Evolutionary conservation across 1,140 invertebrate genomes (phyloP).

Genomic region (Muscidifurax raptorellus): DNA sequence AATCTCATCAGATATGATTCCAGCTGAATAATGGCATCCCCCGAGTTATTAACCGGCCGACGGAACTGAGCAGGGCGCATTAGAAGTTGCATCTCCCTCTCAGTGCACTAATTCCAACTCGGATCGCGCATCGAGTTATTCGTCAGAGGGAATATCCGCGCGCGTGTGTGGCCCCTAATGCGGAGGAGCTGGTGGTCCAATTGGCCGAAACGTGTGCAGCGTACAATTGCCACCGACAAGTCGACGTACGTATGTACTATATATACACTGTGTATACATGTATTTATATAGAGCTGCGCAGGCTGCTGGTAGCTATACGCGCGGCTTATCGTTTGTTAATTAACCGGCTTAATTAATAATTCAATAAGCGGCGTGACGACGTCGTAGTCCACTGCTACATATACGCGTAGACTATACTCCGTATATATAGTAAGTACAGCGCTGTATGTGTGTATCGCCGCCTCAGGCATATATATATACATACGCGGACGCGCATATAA

Average conservation of each 20-base stretch:
- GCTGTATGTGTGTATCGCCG: neutral
- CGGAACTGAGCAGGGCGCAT: constrained; percentile 10
- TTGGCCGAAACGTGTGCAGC: neutral
- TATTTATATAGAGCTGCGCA: constrained; percentile 8
- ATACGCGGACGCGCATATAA: neutral
- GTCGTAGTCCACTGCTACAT: constrained; percentile 22
- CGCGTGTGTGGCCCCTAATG: neutral
- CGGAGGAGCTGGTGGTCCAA: neutral
- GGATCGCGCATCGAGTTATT: neutral
- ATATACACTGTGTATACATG: neutral
- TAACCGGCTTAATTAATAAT: constrained; percentile 69
- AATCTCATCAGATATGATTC: constrained; percentile 26
- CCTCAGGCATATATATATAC: neutral
- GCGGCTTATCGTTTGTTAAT: constrained; percentile 66
- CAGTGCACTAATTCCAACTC: neutral
- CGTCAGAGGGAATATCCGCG: neutral
- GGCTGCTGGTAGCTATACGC: neutral
- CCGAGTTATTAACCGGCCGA: constrained; percentile 14
- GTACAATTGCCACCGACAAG: neutral
- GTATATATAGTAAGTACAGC: neutral
- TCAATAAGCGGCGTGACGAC: constrained; percentile 59
- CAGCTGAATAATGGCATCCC: constrained; percentile 17
- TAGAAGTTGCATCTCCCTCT: neutral
- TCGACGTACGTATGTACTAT: too few species aligned
- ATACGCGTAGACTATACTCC: neutral